Evolutionary conservation across 1,140 invertebrate species (phyloP), one percentile per base, ranked within the genome.

Genomic region (Camponotus vicinus): DNA sequence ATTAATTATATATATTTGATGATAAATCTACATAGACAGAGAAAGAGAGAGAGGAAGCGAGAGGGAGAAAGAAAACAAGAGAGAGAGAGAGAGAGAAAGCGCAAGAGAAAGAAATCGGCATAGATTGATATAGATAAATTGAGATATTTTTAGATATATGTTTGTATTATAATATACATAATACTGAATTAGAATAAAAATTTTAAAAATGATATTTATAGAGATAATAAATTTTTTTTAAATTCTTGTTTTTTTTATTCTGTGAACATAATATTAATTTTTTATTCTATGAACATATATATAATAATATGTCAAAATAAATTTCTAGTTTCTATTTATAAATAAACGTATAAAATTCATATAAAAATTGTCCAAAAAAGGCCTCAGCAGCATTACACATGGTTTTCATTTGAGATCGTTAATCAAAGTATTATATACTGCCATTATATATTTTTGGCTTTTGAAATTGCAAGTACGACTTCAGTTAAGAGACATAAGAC

Each of bases 391-490:
- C n/a, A 59, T 70, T 34, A 11, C 15, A 42, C 18, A 52, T 18
- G 4, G 0, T 40, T 70, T 80, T 70, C 1, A 1, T 55, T 80
- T 80, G 42, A 9, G 27, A 15, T 27, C 37, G 18, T 57, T 57
- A 57, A 80, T 79, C 45, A 69, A 79, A 69, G 9, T 80, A 80
- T 57, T n/a, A 15, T 80, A 80, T 80, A 80, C 78, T 80, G 66
- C 49, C 78, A 80, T 71, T 71, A 59, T 80, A 32, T 42, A 80
- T 42, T 5, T 45, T 1, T 45, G 15, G 42, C 63, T 79, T 80
- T 21, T 70, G 8, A 80, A 70, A 52, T 18, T 79, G 21, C 18
- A 45, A 40, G 18, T 80, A 69, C n/a, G 1, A 80, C 40, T 57
- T 70, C 2, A 21, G 9, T 15, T 55, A 57, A 34, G n/a, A 55